Conservation (phyloP, 2,888 invertebrate genomes). For the Eupithecia vulgata region DNA sequence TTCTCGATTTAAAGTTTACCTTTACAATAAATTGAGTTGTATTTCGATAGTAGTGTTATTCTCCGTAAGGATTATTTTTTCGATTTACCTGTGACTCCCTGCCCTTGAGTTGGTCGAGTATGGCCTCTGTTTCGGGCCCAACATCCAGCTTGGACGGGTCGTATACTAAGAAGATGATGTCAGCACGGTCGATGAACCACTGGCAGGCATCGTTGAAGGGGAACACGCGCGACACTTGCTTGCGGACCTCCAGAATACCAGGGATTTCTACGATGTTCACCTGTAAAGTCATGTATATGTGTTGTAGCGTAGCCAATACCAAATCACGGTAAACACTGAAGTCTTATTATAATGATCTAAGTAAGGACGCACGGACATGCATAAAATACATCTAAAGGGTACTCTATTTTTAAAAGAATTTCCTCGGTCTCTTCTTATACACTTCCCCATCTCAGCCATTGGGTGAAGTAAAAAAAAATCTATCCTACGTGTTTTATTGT, state of each 20-base stretch:
- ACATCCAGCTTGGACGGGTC: conserved; percentile 98
- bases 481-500: no score
- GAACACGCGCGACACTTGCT: conserved; percentile 95
- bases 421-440: no score
- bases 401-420: no score
- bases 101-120: conserved; percentile 96
- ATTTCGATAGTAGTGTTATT: neutral
- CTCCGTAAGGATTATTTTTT: neutral
- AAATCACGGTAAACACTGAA: neutral
- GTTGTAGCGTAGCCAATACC: neutral
- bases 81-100: conserved; percentile 91
- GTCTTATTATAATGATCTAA: no score
- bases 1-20: neutral
- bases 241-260: conserved; percentile 96
- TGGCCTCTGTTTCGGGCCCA: conserved; percentile 96
- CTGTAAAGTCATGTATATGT: conserved; percentile 70
- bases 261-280: conserved; percentile 98
- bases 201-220: conserved; percentile 98
- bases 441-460: no score
- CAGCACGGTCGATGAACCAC: conserved; percentile 98
- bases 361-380: no score
- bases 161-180: conserved; percentile 97
- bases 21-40: neutral
- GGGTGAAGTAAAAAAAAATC: no score
- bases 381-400: no score